Base-by-base conservation (phyloP, 2,797 vertebrate genomes). In the Lemur catta region DNA sequence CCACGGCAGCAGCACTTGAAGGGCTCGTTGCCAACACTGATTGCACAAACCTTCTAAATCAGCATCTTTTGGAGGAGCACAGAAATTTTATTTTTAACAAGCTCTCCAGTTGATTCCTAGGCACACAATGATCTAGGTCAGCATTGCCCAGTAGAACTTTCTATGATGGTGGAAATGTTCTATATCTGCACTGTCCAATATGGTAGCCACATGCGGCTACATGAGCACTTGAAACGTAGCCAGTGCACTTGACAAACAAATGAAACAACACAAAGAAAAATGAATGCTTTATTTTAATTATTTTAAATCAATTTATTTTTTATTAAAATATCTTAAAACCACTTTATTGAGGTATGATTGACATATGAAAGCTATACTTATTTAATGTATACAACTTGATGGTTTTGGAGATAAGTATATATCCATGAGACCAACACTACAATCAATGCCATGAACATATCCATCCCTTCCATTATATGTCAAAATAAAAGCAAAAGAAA, bases 81-180 rank as follows among this genome's bases (percentile, higher is more conserved):
- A 8, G 30, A 24, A 18, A 48, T 78, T 72, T 74, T 82, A 9
- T 89, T 94, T 91, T 85, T 85, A 52, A 91, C 79, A 85, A 41
- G 71, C 9, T 82, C 55, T 92, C 18, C 43, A 41, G n/a, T n/a
- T 67, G 76, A 30, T 75, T 50, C 63, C 50, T 20, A 46, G 69
- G 55, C 41, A 65, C 20, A 11, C 33, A 28, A 2, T 61, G 69
- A 20, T 67, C 43, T 63, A 35, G 48, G 59, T 48, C 46, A 28
- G 33, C 75, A 17, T 30, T 41, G 41, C 63, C 59, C 55, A 33
- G 0, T 5, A 5, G 43, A 43, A 24, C 76, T 46, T 61, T 26
- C 57, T 18, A 0, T 28, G 26, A 14, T 33, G 43, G 50, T 41
- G 10, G 33, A 15, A 22, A 48, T 5, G 1, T 11, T 57, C 67